phyloP scores from a whole-genome alignment of 2,888 invertebrate species.

The Euzetes globulus region DNA sequence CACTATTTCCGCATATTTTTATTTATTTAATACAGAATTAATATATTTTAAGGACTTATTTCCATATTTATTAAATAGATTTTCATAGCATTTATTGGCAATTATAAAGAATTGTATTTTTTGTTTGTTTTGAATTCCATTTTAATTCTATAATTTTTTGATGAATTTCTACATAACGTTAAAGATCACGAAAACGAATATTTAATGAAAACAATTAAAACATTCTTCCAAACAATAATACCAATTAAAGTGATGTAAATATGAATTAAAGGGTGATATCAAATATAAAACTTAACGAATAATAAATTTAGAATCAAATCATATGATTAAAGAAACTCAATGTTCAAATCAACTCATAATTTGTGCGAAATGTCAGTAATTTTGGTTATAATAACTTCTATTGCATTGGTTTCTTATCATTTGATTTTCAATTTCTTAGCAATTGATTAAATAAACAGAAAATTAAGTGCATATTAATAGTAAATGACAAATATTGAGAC shows the following conservation, averaged over 20 bases:
- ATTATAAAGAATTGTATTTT: neutral
- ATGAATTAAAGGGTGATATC: too few relatives aligned
- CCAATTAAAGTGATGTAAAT: too few relatives aligned
- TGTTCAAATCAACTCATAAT: neutral
- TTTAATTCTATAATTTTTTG: neutral
- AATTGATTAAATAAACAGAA: neutral
- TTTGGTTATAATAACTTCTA: neutral
- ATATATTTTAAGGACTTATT: neutral
- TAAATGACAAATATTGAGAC: neutral
- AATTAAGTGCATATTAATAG: neutral
- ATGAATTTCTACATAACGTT: neutral
- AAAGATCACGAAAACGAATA: neutral
- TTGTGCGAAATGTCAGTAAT: neutral
- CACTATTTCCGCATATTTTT: neutral
- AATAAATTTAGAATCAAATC: neutral
- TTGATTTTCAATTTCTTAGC: neutral
- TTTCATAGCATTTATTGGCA: neutral
- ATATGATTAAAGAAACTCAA: neutral
- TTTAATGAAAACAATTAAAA: too few relatives aligned
- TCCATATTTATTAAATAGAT: neutral
- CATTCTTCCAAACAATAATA: too few relatives aligned
- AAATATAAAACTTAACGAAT: neutral
- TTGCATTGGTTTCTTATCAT: neutral
- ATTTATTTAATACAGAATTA: neutral
- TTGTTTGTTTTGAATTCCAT: neutral